These are phyloP conservation scores for Tetramorium parvispinum DNA, from an alignment of 1,140 invertebrate genomes.

Conservation along the genomic window DNA sequence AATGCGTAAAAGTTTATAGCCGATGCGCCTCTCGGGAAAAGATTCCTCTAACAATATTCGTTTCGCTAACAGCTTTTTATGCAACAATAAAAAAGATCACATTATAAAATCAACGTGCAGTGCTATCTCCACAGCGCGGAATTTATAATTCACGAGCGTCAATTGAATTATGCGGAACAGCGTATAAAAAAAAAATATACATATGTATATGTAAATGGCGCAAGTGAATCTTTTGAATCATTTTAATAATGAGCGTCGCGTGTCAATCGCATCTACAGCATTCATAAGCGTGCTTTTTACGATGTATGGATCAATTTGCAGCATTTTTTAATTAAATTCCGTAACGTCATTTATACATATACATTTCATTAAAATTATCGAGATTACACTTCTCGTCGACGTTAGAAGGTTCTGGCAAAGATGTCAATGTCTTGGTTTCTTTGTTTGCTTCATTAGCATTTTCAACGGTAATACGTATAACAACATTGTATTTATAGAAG, in stretches of 20 bases:
- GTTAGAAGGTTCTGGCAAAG: background rate
- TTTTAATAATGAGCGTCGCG: constrained; percentile 44
- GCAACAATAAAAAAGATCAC: constrained; percentile 30
- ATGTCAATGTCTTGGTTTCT: background rate
- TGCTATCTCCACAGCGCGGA: constrained; percentile 31
- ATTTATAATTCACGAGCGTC: constrained; percentile 32
- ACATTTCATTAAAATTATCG: background rate
- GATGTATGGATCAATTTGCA: constrained; percentile 10
- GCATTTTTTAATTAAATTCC: constrained; percentile 10
- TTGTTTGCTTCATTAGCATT: background rate
- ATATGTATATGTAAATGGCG: constrained; percentile 45
- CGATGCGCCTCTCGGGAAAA: constrained; percentile 29
- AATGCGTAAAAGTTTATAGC: constrained; percentile 18
- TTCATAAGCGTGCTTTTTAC: constrained; percentile 10
- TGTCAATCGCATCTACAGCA: constrained; percentile 15
- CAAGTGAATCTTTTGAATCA: constrained; percentile 51
- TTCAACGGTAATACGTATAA: background rate
- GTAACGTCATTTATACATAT: background rate
- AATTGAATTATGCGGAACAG: constrained; percentile 51
- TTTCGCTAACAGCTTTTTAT: constrained; percentile 31
- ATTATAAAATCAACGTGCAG: constrained; percentile 30
- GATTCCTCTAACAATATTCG: constrained; percentile 23
- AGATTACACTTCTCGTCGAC: constrained; percentile 7
- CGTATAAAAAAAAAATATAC: constrained; percentile 40
- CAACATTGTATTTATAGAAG: background rate